Evolutionary conservation across 2,888 invertebrate genomes (phyloP).

Genomic region (Synergus gifuensis): DNA sequence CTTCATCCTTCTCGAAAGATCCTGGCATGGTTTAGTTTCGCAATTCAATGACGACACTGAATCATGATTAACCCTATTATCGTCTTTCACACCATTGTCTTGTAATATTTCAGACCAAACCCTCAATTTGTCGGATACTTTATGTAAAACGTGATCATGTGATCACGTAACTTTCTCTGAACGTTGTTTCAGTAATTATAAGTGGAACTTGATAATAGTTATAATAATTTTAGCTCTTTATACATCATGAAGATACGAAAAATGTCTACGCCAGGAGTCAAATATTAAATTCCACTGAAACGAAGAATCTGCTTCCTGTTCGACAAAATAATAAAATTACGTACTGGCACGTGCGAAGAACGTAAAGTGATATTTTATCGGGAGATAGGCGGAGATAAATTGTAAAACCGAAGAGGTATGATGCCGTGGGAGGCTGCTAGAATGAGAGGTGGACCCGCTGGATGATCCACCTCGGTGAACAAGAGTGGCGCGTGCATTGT

Average conservation of each 20-base stretch:
- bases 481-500: slow-evolving; percentile 37
- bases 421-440: slow-evolving; percentile 14
- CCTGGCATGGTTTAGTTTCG: not conserved
- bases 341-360: slow-evolving; percentile 9
- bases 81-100: not conserved
- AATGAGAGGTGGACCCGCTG: slow-evolving; percentile 25
- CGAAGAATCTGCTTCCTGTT: not conserved
- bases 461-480: slow-evolving; percentile 23
- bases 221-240: no score
- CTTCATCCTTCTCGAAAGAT: not conserved
- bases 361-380: slow-evolving; percentile 13
- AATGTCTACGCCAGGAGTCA: no score
- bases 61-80: not conserved
- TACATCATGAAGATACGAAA: no score
- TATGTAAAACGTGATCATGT: not conserved
- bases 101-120: slow-evolving; percentile 7
- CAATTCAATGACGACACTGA: not conserved
- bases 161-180: not conserved
- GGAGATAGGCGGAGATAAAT: slow-evolving; percentile 18
- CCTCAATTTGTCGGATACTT: not conserved
- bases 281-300: no score
- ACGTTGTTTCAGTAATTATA: not conserved
- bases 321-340: slow-evolving; percentile 2
- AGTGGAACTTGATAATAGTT: not conserved
- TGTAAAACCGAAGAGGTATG: slow-evolving; percentile 26